phyloP scores from a whole-genome alignment of 2,797 vertebrate species.

The Muscicapa striata region DNA sequence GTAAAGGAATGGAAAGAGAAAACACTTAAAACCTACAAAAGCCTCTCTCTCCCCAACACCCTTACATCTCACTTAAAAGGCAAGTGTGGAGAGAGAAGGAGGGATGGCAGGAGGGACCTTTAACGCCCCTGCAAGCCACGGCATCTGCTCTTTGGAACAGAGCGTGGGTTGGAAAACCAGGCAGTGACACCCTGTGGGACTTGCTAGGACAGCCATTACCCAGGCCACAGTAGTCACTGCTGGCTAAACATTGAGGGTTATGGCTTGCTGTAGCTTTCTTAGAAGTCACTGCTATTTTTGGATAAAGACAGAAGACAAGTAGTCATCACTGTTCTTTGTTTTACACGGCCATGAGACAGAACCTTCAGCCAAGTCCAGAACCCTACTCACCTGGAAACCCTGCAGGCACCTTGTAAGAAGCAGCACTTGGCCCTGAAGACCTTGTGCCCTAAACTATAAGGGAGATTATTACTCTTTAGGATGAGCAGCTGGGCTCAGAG shows the following conservation, averaged over 20 bases:
- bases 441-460: not conserved
- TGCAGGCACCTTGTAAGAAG: not conserved
- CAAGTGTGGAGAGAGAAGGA: not conserved
- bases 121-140: not conserved
- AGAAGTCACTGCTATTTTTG: not conserved
- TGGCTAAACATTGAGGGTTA: not conserved
- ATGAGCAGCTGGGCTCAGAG: not conserved
- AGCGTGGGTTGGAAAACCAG: not conserved
- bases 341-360: not conserved
- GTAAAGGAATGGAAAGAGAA: slow-evolving; percentile 2
- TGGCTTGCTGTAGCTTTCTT: not conserved
- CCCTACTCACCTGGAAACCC: not conserved
- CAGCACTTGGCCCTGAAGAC: not conserved
- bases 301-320: not conserved
- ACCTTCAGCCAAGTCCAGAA: not conserved
- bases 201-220: not conserved
- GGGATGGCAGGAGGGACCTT: not conserved
- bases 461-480: not conserved
- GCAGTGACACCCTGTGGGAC: not conserved
- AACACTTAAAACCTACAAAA: not conserved
- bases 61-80: not conserved
- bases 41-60: not conserved
- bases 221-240: not conserved
- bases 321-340: not conserved
- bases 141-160: not conserved